Percentiles rank a stretch among this genome's conserved stretches.
Conservation (phyloP, 2,797 vertebrate genomes). For the Lagocephalus sceleratus region DNA sequence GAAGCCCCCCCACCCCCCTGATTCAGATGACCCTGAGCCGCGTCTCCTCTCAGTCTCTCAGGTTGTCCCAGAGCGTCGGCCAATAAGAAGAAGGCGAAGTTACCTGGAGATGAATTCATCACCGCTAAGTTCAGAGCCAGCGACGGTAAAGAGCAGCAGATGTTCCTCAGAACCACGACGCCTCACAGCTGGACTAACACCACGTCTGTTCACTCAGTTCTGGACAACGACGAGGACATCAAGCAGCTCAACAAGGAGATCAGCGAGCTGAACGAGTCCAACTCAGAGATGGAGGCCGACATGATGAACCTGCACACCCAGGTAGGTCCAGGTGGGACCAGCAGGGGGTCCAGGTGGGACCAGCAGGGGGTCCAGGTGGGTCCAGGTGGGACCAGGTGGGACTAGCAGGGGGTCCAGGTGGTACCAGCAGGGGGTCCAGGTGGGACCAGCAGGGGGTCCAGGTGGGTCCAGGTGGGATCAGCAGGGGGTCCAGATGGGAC, state of each 20-base stretch:
- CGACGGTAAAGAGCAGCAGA: slow-evolving; percentile 81
- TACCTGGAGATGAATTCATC: slow-evolving; percentile 95
- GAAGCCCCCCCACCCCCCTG: too few relatives aligned
- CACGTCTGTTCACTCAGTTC: slow-evolving; percentile 68
- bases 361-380: not conserved
- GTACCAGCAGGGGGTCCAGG: too few relatives aligned
- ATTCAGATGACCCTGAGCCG: slow-evolving; percentile 19
- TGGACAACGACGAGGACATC: slow-evolving; percentile 97
- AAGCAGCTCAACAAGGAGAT: slow-evolving; percentile 98
- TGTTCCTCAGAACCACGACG: not conserved
- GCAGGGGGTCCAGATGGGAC: too few relatives aligned
- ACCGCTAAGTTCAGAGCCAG: slow-evolving; percentile 97
- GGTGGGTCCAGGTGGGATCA: too few relatives aligned
- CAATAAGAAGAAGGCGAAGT: slow-evolving; percentile 93
- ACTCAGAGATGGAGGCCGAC: slow-evolving; percentile 94
- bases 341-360: not conserved
- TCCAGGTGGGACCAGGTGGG: too few relatives aligned
- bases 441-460: too few relatives aligned
- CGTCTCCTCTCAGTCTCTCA: slow-evolving; percentile 82
- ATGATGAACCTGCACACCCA: slow-evolving; percentile 97
- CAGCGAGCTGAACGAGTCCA: slow-evolving; percentile 92
- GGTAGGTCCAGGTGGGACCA: slow-evolving; percentile 71
- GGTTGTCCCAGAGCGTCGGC: slow-evolving; percentile 95
- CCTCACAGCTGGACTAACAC: not conserved
- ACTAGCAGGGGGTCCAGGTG: too few relatives aligned